Conservation (phyloP, 2,113 vertebrate species). For the Grus americana region DNA sequence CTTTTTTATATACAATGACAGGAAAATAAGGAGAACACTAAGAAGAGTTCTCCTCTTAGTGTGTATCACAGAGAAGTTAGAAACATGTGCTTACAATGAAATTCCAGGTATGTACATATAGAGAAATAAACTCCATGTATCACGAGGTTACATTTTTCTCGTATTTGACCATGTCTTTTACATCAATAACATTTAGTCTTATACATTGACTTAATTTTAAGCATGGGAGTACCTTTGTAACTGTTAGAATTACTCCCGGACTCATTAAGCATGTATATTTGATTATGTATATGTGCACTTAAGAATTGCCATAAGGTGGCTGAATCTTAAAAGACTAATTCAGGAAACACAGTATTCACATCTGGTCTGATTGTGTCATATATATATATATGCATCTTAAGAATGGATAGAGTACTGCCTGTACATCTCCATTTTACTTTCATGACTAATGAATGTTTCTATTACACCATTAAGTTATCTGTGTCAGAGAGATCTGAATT, state of each 20-base stretch:
- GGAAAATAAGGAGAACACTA: background rate
- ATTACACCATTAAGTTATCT: background rate
- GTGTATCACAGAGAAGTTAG: background rate
- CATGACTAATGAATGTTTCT: background rate
- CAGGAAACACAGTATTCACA: background rate
- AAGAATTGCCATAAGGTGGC: accelerated
- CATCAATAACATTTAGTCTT: background rate
- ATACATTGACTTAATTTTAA: background rate
- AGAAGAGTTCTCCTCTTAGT: background rate
- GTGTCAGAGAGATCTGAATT: background rate
- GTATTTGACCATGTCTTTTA: background rate
- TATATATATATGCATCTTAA: background rate
- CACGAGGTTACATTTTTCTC: background rate
- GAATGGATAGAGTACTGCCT: background rate
- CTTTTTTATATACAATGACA: background rate
- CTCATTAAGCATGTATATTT: background rate
- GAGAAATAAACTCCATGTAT: background rate
- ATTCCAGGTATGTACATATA: background rate
- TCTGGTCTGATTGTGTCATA: background rate
- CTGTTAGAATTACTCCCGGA: background rate
- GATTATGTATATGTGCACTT: background rate
- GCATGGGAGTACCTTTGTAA: background rate
- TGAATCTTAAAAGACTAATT: background rate
- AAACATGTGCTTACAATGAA: background rate
- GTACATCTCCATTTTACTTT: background rate